Evolutionary conservation across 2,797 vertebrate genomes (phyloP), one percentile per base, ranked within the genome.

Genomic region (Taeniopygia guttata): DNA sequence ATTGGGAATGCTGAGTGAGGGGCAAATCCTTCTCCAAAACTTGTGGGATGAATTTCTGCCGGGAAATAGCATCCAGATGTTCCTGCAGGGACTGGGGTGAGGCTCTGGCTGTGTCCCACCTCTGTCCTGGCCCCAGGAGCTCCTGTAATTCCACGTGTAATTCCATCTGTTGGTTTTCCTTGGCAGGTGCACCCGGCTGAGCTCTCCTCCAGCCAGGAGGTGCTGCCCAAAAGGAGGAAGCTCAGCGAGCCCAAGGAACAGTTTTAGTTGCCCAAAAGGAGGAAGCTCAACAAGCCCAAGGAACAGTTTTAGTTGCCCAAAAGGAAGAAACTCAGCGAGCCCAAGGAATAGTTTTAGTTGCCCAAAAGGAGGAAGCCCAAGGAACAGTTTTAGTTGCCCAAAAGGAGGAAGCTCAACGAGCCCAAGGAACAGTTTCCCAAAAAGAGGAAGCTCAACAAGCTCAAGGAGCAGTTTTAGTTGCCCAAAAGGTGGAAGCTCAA

Each of bases 291-390:
- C 10, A 12, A 46, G 45, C 18, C 51, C 29, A 32, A 54, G 29
- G 51, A 54, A 11, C 51, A 13, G 11, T 32, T 54, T 54, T 54
- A 54, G 8, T 32, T 45, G 43, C 43, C 43, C 43, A 45, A 45
- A 45, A 45, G 43, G 43, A 45, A 98, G 87, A 99, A 98, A 93
- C 98, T 99, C 45, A 46, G 21, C 6, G 7, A 48, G 46, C 46
- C 46, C 92, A 98, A 98, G 95, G 98, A 45, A 5, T 43, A 11
- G 9, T 20, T 45, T 20, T 20, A 18, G 19, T 45, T 75, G 11
- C 92, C 97, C 2, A 98, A 97, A 84, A 98, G 96, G 94, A 98
- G 98, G 87, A 99, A 98, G 93, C 98, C 99, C 43, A 45, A 98
- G 95, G 97, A 98, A 12, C 90, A 10, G 60, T 45, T 45, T 45